phyloP scores from a whole-genome alignment of 2,888 invertebrate genomes.

The Himalopsyche kuldschensis region DNA sequence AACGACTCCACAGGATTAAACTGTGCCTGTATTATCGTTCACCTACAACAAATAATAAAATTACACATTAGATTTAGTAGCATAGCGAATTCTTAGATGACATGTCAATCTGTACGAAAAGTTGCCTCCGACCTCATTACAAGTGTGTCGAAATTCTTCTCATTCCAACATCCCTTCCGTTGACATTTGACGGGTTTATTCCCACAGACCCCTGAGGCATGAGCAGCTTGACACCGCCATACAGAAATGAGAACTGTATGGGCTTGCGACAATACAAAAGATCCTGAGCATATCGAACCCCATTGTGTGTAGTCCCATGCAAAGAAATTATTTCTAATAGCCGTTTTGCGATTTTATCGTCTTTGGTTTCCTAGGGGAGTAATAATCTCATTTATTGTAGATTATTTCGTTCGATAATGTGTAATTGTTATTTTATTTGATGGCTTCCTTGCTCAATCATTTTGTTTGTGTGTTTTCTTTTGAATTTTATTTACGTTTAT shows the following conservation, averaged over 20 bases:
- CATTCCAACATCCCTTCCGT: background rate
- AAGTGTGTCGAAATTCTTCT: background rate
- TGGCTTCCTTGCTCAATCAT: background rate
- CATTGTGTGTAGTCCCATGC: background rate
- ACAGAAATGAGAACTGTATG: background rate
- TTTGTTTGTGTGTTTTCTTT: background rate
- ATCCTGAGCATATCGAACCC: background rate
- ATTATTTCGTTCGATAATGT: background rate
- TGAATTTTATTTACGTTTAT: too few species aligned
- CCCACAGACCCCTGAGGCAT: slow-evolving; percentile 32
- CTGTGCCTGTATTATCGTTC: too few species aligned
- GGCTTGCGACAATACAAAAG: background rate
- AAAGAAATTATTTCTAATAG: slow-evolving; percentile 7
- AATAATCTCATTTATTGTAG: background rate
- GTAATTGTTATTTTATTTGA: slow-evolving; percentile 3
- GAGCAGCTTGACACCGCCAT: slow-evolving; percentile 22
- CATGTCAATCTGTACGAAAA: background rate
- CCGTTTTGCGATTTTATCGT: slow-evolving; percentile 15
- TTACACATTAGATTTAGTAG: background rate
- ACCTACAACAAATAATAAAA: too few species aligned
- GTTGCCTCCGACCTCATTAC: background rate
- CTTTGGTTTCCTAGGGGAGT: background rate
- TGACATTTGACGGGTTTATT: slow-evolving; percentile 39
- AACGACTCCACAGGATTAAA: too few species aligned
- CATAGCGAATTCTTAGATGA: background rate